A percentile compares a stretch with the other conserved stretches of the same genome.
These are phyloP conservation scores for Leptothorax acervorum DNA, from an alignment of 2,888 invertebrate species.

Conservation along the genomic window DNA sequence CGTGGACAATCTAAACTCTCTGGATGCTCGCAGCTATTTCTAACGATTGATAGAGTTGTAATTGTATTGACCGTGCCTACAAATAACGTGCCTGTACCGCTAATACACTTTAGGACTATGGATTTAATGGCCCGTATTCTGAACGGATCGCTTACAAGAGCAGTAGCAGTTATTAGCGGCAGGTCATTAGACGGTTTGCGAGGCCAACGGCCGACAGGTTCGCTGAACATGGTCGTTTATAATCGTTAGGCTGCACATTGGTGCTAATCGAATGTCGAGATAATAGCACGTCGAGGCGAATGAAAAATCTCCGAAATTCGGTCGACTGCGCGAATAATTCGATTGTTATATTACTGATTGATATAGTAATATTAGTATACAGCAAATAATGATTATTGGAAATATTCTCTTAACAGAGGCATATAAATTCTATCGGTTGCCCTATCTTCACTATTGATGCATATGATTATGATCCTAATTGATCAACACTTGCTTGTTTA, in stretches of 20 bases:
- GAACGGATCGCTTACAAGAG: conserved; percentile 74
- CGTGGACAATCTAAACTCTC: conserved; percentile 45
- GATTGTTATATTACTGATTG: conserved; percentile 34
- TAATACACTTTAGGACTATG: conserved; percentile 73
- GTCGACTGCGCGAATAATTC: conserved; percentile 30
- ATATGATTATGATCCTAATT: conserved; percentile 28
- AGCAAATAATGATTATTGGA: conserved; percentile 34
- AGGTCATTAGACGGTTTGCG: conserved; percentile 75
- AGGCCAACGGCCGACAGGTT: conserved; percentile 74
- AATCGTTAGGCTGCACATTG: conserved; percentile 74
- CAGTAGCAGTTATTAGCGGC: conserved; percentile 75
- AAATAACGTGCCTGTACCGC: conserved; percentile 68
- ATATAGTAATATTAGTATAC: conserved; percentile 19
- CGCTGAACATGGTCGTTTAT: conserved; percentile 74
- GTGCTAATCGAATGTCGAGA: conserved; percentile 72
- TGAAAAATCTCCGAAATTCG: conserved; percentile 47
- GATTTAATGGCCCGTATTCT: conserved; percentile 75
- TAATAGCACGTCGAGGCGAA: conserved; percentile 63
- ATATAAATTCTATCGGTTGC: conserved; percentile 10
- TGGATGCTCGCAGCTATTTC: conserved; percentile 43
- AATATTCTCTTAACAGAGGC: conserved; percentile 11
- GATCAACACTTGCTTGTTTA: conserved; percentile 11
- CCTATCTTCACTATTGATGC: conserved; percentile 12
- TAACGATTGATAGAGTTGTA: conserved; percentile 55
- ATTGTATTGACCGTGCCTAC: conserved; percentile 55